A percentile compares a stretch with the other conserved stretches of the same genome.
These are phyloP conservation scores for Anneissia japonica DNA, from an alignment of 35 echinoderm and acorn worm genomes.

Conservation along the genomic window DNA sequence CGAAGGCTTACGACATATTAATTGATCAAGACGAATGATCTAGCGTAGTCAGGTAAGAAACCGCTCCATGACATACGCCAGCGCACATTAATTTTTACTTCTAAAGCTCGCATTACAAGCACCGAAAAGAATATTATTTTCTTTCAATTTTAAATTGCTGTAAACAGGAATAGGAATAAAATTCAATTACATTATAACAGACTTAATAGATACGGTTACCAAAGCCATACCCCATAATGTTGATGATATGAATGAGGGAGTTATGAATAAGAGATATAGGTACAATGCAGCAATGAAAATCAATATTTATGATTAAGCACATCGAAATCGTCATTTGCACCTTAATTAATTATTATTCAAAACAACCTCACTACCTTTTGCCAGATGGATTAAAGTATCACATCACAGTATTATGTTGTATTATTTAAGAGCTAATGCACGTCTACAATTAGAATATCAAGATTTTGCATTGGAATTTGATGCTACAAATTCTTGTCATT, in stretches of 20 bases:
- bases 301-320: neutral
- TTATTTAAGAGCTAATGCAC: neutral
- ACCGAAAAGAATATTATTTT: neutral
- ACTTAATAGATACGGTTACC: neutral
- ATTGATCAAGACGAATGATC: neutral
- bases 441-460: neutral
- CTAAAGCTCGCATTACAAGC: neutral
- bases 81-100: neutral
- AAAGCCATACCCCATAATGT: neutral
- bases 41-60: neutral
- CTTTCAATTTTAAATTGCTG: neutral
- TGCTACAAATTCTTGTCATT: neutral
- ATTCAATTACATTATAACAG: neutral
- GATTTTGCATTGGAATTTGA: neutral
- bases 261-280: neutral
- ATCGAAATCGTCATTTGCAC: neutral
- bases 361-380: neutral
- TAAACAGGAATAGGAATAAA: neutral
- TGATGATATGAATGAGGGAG: neutral
- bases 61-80: neutral
- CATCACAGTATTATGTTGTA: neutral
- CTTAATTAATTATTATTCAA: slow-evolving; percentile 3
- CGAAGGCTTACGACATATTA: neutral
- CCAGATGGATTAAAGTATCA: neutral
- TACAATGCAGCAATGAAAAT: neutral